These are phyloP conservation scores for Iselma pallidipennis DNA, from an alignment of 2,888 invertebrate genomes.

Conservation along the genomic window DNA sequence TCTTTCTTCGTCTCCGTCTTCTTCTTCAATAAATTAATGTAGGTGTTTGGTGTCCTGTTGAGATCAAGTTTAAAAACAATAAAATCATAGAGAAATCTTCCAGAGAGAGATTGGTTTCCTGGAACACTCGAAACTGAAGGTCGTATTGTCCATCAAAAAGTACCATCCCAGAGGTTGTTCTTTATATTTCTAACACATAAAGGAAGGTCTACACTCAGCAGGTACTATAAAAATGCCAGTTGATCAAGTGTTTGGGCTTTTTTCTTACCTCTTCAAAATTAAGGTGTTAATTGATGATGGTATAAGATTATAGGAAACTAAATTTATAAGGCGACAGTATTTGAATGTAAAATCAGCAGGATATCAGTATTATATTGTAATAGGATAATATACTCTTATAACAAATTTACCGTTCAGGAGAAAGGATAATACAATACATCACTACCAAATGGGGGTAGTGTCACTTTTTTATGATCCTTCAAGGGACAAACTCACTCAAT, in stretches of 20 bases:
- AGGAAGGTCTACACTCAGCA: neutral
- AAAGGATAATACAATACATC: too few species aligned
- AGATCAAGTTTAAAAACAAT: neutral
- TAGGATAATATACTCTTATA: too few species aligned
- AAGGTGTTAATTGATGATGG: neutral
- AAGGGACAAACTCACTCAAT: neutral
- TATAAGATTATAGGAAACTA: neutral
- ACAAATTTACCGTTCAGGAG: too few species aligned
- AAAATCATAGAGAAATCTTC: too few species aligned
- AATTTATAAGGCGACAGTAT: neutral
- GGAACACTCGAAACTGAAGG: neutral
- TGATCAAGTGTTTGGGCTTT: neutral
- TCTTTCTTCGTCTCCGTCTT: neutral
- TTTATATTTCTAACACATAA: neutral
- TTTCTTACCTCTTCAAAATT: neutral
- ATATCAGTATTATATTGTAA: neutral
- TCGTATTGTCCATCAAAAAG: too few species aligned
- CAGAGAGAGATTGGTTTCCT: neutral
- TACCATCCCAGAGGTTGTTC: too few species aligned
- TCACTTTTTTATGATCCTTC: neutral
- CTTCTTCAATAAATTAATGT: neutral
- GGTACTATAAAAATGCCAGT: neutral
- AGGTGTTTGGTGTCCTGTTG: neutral
- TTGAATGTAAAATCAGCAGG: neutral
- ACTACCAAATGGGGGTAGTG: too few species aligned